Conservation (phyloP, 2,113 vertebrate genomes). For the Myotis brandtii region DNA sequence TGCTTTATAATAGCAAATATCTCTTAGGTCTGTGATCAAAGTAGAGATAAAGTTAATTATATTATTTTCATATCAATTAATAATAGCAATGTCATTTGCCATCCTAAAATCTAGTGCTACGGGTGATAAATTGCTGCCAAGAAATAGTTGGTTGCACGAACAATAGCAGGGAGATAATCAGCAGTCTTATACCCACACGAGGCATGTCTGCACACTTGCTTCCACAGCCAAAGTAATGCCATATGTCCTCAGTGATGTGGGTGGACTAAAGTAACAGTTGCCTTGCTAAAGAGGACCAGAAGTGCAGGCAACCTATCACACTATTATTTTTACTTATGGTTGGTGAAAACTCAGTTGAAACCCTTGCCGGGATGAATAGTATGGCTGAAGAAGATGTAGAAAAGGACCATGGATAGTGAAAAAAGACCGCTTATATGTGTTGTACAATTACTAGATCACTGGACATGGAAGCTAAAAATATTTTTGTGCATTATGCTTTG, state of each 20-base stretch:
- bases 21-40: not conserved
- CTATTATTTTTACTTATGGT: slow-evolving; percentile 1
- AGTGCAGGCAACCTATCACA: slow-evolving; percentile 49
- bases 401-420: not conserved
- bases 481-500: not conserved
- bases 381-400: not conserved
- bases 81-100: not conserved
- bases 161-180: slow-evolving; percentile 56
- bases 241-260: slow-evolving; percentile 71
- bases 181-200: slow-evolving; percentile 21
- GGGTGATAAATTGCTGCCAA: not conserved
- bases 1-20: not conserved
- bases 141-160: slow-evolving; percentile 15
- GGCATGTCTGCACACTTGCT: slow-evolving; percentile 49
- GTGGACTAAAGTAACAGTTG: slow-evolving; percentile 69
- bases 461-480: not conserved
- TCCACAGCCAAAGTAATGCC: slow-evolving; percentile 48
- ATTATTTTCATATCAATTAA: not conserved
- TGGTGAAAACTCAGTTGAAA: slow-evolving; percentile 21
- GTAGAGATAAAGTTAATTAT: not conserved
- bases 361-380: not conserved
- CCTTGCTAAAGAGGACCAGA: slow-evolving; percentile 40
- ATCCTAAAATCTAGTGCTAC: not conserved
- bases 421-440: not conserved
- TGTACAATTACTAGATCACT: not conserved